Evolutionary conservation across 2,888 invertebrate genomes (phyloP), one percentile per base, ranked within the genome.

Genomic region (Papilio demoleus): DNA sequence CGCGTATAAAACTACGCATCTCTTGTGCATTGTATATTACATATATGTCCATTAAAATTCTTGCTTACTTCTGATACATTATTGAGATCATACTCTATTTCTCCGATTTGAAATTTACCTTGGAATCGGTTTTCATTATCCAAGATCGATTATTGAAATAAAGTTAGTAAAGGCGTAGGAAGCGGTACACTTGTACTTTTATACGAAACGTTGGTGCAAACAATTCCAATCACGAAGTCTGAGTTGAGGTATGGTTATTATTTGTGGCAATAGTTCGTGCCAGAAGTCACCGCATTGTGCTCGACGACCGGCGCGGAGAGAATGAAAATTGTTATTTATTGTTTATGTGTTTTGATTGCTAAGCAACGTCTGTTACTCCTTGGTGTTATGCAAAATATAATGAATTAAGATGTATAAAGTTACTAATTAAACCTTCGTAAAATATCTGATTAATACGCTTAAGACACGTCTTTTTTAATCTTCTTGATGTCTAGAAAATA

Each of bases 201-300:
- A 34, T 47, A 17, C 8, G 17, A 19, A 50, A 50, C 45, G 38
- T 60, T 61, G 40, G 56, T 17, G 34, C 53, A 19, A 67, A 67
- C 67, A 40, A 67, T 67, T 67, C 67, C 62, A 67, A 67, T 67
- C 67, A 67, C 42, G 61, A n/a, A 53, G 38, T 19, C 61, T n/a
- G 19, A 50, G 67, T 62, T 67, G 42, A 62, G 42, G 42, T 67
- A 40, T 53, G 62, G 56, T 67, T 67, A 62, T 67, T 67, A 67
- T 62, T 67, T 62, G 67, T 56, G 61, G 67, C 62, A 40, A 38
- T 31, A 67, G 61, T 67, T 67, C 62, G 53, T 67, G 67, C 53
- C 61, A 67, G 62, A 61, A 56, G 67, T 53, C 47, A 42, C 38
- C 31, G 53, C 62, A 62, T 42, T 67, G 67, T 60, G 47, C 34